Evolutionary conservation across 2,113 vertebrate genomes (phyloP).

Genomic region (Grammatotria lemairii): DNA sequence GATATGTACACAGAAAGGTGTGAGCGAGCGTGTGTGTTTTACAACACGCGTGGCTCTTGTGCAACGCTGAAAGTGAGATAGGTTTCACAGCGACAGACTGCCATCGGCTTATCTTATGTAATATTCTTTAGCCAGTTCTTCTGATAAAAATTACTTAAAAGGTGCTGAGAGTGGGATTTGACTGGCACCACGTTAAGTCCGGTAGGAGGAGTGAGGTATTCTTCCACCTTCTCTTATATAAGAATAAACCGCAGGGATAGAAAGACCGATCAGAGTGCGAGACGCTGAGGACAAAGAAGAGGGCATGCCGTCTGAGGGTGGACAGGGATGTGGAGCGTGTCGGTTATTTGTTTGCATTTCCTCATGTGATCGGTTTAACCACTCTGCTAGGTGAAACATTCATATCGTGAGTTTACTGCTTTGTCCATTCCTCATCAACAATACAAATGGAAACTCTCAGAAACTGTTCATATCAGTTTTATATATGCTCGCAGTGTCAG

Average conservation of each 20-base stretch:
- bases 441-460: background rate
- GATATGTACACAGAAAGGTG: slow-evolving; percentile 2
- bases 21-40: slow-evolving; percentile 14
- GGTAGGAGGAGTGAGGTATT: slow-evolving; percentile 48
- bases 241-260: slow-evolving; percentile 21
- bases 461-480: background rate
- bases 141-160: slow-evolving; percentile 42
- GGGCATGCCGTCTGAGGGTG: background rate
- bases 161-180: slow-evolving; percentile 46
- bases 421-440: background rate
- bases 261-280: slow-evolving; percentile 11
- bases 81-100: slow-evolving; percentile 22
- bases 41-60: slow-evolving; percentile 11
- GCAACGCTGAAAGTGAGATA: background rate
- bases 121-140: slow-evolving; percentile 39
- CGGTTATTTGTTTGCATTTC: slow-evolving; percentile 17
- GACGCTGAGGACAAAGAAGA: background rate
- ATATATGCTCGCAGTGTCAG: background rate
- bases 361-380: background rate
- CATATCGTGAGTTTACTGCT: background rate
- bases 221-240: slow-evolving; percentile 56
- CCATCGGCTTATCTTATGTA: slow-evolving; percentile 63
- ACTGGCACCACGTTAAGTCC: slow-evolving; percentile 29
- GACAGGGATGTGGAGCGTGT: background rate
- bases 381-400: background rate